These are phyloP conservation scores for Venustoraphidia nigricollis DNA, from an alignment of 2,888 invertebrate species.

Conservation along the genomic window DNA sequence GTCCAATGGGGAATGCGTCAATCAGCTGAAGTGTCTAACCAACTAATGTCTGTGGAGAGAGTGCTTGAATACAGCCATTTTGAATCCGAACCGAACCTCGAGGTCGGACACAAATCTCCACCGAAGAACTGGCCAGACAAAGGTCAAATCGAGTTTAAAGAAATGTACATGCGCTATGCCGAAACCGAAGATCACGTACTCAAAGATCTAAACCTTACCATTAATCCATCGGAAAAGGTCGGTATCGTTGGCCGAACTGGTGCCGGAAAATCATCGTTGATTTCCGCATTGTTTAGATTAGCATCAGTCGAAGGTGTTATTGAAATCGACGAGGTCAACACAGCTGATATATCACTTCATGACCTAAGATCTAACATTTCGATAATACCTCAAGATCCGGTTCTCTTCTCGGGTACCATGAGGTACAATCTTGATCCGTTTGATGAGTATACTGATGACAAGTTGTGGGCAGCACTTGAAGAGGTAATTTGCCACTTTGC, in stretches of 20 bases:
- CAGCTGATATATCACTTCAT: conserved; percentile 37
- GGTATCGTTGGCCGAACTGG: conserved; percentile 76
- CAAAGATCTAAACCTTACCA: conserved; percentile 50
- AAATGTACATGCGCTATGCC: conserved; percentile 49
- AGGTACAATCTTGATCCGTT: conserved; percentile 63
- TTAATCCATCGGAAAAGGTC: conserved; percentile 55
- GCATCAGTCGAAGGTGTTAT: conserved; percentile 54
- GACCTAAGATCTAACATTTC: conserved; percentile 35
- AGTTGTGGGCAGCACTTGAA: conserved; percentile 55
- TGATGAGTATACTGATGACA: conserved; percentile 48
- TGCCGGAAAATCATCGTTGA: conserved; percentile 70
- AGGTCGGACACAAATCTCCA: conserved; percentile 11
- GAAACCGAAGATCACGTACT: conserved; percentile 48
- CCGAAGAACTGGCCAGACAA: conserved; percentile 34
- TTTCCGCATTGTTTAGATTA: conserved; percentile 63
- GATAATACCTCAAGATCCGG: conserved; percentile 41
- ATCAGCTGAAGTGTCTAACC: conserved; percentile 64
- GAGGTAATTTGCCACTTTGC: conserved; percentile 30
- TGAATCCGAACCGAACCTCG: conserved; percentile 39
- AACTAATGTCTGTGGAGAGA: conserved; percentile 69
- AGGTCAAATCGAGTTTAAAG: conserved; percentile 45
- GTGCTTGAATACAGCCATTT: conserved; percentile 66
- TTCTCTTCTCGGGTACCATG: conserved; percentile 54
- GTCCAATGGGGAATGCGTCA: conserved; percentile 70
- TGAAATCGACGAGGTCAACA: conserved; percentile 53